phyloP scores from a whole-genome alignment of 2,113 vertebrate genomes.

The Merops nubicus region DNA sequence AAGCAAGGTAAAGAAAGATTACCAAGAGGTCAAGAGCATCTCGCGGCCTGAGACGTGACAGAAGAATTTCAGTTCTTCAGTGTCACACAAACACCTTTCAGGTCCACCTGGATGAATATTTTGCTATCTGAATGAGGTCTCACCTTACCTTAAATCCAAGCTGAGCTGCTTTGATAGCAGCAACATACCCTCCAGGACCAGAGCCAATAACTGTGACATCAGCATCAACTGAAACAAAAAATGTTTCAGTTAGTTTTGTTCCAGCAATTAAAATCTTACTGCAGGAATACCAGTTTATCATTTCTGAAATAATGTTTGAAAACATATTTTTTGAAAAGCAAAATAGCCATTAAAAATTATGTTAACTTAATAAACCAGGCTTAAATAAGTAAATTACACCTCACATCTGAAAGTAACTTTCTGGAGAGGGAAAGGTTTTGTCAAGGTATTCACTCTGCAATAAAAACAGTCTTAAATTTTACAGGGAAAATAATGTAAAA shows the following conservation, averaged over 20 bases:
- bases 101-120: background rate
- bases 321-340: background rate
- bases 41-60: background rate
- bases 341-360: background rate
- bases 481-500: background rate
- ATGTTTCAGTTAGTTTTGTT: background rate
- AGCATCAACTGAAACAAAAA: slow-evolving; percentile 85
- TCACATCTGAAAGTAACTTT: background rate
- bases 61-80: background rate
- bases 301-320: background rate
- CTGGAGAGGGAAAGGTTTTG: fast-evolving
- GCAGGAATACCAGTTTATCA: background rate
- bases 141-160: slow-evolving; percentile 93
- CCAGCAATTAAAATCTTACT: background rate
- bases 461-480: background rate
- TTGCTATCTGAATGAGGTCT: background rate
- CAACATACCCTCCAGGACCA: slow-evolving; percentile 96
- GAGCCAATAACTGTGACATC: slow-evolving; percentile 96
- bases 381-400: background rate
- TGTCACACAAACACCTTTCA: background rate
- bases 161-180: slow-evolving; percentile 97
- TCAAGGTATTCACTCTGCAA: background rate
- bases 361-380: background rate
- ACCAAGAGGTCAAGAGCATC: background rate
- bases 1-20: background rate